phyloP scores from a whole-genome alignment of 92 coral and sea anemone genomes.

The Actinostola sp. region DNA sequence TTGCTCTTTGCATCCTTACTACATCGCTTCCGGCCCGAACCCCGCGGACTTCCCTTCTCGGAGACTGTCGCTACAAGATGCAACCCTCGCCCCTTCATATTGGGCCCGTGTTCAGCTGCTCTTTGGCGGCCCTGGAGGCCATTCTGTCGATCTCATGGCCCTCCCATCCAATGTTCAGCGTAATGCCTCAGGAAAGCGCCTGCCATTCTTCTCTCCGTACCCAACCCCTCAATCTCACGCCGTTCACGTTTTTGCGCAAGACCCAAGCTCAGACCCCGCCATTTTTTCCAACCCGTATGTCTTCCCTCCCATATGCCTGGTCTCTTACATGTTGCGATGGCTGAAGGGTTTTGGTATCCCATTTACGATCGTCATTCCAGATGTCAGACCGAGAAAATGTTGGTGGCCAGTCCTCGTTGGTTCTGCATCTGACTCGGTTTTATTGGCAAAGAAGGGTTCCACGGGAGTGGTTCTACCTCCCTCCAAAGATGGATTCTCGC shows the following conservation, averaged over 20 bases:
- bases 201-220: slow-evolving; percentile 49
- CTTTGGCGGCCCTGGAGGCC: slow-evolving; percentile 43
- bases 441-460: slow-evolving; percentile 29
- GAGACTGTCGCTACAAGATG: slow-evolving; percentile 22
- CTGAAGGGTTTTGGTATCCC: neutral
- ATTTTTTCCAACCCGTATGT: slow-evolving; percentile 30
- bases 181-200: slow-evolving; percentile 20
- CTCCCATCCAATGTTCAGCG: slow-evolving; percentile 39
- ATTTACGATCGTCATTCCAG: slow-evolving; percentile 39
- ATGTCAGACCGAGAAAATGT: slow-evolving; percentile 33
- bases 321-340: slow-evolving; percentile 37
- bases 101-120: slow-evolving; percentile 33
- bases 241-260: slow-evolving; percentile 27
- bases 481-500: slow-evolving; percentile 36
- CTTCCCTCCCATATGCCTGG: slow-evolving; percentile 37
- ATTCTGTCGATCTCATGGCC: slow-evolving; percentile 47
- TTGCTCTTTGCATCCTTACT: slow-evolving; percentile 18
- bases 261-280: slow-evolving; percentile 18
- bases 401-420: slow-evolving; percentile 68
- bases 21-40: slow-evolving; percentile 36
- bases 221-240: too few relatives aligned
- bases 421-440: neutral
- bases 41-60: slow-evolving; percentile 55
- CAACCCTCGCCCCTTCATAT: slow-evolving; percentile 10
- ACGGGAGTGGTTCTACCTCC: slow-evolving; percentile 30